phyloP scores from a whole-genome alignment of 2,113 vertebrate genomes.

The Alouatta palliata region DNA sequence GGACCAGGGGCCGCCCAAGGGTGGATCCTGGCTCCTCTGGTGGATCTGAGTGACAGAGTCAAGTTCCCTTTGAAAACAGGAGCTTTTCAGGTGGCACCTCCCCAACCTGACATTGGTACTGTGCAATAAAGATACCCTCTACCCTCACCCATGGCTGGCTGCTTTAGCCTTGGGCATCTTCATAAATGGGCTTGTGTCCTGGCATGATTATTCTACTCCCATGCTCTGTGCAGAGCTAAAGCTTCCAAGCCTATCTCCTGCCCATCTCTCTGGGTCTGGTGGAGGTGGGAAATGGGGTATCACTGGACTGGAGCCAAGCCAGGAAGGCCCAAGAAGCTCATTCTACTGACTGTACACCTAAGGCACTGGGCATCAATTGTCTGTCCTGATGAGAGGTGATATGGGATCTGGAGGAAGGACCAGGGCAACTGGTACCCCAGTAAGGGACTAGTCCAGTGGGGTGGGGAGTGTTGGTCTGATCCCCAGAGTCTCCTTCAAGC shows the following conservation, averaged over 20 bases:
- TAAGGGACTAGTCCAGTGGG: not conserved
- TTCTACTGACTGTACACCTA: slow-evolving; percentile 12
- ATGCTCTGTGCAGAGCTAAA: slow-evolving; percentile 2
- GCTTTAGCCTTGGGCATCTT: slow-evolving; percentile 38
- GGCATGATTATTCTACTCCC: not conserved
- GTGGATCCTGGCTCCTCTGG: not conserved
- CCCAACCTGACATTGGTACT: slow-evolving; percentile 40
- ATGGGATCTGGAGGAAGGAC: not conserved
- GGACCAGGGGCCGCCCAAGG: not conserved
- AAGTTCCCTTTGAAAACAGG: slow-evolving; percentile 52
- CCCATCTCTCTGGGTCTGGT: not conserved
- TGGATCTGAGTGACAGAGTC: not conserved
- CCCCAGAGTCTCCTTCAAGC: not conserved
- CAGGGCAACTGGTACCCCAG: not conserved
- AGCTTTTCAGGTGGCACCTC: slow-evolving; percentile 35
- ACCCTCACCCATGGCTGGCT: not conserved
- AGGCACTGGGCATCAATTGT: not conserved
- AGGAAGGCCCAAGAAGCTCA: slow-evolving; percentile 19
- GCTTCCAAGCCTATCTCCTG: not conserved
- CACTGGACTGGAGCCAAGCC: not conserved
- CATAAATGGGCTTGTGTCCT: not conserved
- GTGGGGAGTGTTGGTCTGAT: not conserved
- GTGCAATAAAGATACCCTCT: slow-evolving; percentile 71
- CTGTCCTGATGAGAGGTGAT: slow-evolving; percentile 16
- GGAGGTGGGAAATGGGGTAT: not conserved